These are phyloP conservation scores for Pangasianodon hypophthalmus DNA, from an alignment of 2,113 vertebrate species.

Conservation along the genomic window DNA sequence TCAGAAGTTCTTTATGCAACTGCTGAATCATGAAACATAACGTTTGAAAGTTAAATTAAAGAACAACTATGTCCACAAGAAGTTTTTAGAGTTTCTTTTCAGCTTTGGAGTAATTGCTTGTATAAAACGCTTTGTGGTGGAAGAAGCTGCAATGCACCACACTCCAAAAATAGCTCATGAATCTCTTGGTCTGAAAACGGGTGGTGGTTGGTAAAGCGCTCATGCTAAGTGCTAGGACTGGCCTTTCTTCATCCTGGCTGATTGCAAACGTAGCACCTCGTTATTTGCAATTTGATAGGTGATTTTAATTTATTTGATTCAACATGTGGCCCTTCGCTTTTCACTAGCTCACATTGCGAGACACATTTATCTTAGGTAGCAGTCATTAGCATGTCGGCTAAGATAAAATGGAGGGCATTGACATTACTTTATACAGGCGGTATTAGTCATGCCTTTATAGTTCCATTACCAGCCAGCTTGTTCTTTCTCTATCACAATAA, in stretches of 20 bases:
- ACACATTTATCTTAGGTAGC: conserved; percentile 55
- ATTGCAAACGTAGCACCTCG: conserved; percentile 52
- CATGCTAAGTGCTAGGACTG: conserved; percentile 11
- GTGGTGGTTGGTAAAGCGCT: conserved; percentile 15
- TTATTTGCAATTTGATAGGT: conserved; percentile 55
- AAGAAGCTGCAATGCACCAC: neutral
- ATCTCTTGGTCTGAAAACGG: conserved; percentile 8
- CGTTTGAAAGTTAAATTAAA: neutral
- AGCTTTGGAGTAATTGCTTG: neutral
- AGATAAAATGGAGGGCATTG: conserved; percentile 35
- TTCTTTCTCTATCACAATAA: conserved; percentile 74
- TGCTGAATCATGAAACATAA: conserved; percentile 14
- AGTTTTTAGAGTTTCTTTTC: neutral
- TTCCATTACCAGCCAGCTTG: conserved; percentile 76
- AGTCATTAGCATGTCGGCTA: conserved; percentile 60
- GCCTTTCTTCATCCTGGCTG: conserved; percentile 45
- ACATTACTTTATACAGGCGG: conserved; percentile 67
- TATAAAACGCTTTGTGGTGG: neutral
- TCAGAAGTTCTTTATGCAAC: neutral
- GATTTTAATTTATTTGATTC: conserved; percentile 29
- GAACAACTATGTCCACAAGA: neutral
- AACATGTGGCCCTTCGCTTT: conserved; percentile 13
- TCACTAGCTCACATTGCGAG: conserved; percentile 37
- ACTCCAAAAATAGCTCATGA: conserved; percentile 25
- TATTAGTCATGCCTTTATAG: conserved; percentile 76